These are phyloP conservation scores for Vulpes vulpes DNA, from an alignment of 2,113 vertebrate genomes.

Conservation along the genomic window DNA sequence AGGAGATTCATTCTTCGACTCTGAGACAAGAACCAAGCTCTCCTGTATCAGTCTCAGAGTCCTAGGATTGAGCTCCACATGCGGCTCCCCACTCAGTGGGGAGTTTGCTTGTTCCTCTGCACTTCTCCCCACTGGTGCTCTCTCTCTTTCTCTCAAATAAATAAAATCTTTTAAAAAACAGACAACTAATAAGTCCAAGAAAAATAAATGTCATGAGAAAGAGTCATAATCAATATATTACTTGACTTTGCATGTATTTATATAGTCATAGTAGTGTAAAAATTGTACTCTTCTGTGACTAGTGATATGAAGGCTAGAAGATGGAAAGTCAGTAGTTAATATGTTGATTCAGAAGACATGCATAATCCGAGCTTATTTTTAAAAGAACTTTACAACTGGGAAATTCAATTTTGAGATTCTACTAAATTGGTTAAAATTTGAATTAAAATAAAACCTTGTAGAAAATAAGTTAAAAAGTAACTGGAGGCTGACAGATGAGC, in stretches of 20 bases:
- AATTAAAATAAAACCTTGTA: background rate
- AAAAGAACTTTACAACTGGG: background rate
- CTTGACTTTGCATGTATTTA: background rate
- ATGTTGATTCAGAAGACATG: background rate
- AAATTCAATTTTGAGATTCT: background rate
- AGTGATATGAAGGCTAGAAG: no score
- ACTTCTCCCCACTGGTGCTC: background rate
- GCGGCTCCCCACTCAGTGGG: background rate
- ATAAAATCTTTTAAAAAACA: background rate
- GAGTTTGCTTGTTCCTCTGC: background rate
- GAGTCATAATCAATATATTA: background rate
- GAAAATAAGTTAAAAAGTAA: background rate
- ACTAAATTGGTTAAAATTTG: background rate
- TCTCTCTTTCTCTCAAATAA: background rate
- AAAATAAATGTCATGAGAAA: background rate
- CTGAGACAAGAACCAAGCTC: no score
- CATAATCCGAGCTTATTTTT: background rate
- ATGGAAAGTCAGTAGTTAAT: background rate
- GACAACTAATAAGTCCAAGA: background rate
- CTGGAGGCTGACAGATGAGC: background rate
- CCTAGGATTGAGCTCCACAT: background rate
- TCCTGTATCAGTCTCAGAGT: no score
- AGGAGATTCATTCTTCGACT: no score
- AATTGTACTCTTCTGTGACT: background rate
- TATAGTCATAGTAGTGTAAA: fast-evolving